Percentiles rank a stretch among this genome's conserved stretches.
Conservation (phyloP, 2,797 vertebrate genomes). For the Pseudochirops cupreus region DNA sequence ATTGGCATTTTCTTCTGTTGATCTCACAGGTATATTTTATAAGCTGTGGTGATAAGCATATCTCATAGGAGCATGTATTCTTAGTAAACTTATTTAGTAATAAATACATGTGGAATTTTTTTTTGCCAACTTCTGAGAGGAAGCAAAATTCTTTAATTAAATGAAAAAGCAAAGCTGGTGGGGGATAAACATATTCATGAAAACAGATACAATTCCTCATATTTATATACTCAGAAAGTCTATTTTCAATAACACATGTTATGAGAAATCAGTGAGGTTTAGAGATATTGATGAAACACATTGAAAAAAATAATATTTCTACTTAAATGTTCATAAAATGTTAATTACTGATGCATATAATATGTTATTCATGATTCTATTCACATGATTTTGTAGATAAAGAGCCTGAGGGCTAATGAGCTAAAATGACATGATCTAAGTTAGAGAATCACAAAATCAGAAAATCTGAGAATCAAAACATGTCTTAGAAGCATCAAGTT, state of each 20-base stretch:
- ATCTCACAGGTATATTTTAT: constrained; percentile 33
- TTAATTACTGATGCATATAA: neutral
- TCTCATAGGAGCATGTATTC: neutral
- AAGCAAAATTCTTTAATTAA: neutral
- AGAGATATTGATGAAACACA: neutral
- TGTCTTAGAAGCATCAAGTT: neutral
- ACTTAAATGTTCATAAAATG: neutral
- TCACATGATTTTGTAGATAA: constrained; percentile 31
- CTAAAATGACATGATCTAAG: neutral
- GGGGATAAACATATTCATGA: neutral
- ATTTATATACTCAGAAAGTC: neutral
- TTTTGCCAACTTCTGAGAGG: constrained; percentile 24
- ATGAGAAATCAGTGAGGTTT: neutral
- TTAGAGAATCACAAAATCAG: constrained; percentile 16
- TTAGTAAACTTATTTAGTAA: constrained; percentile 53
- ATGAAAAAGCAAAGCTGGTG: neutral
- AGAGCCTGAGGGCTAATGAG: neutral
- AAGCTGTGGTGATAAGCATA: constrained; percentile 38
- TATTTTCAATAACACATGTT: constrained; percentile 16
- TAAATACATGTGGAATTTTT: neutral
- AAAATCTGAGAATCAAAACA: neutral
- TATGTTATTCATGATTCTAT: neutral
- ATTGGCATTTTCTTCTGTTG: constrained; percentile 5
- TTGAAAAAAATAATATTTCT: neutral
- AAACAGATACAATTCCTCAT: constrained; percentile 4